phyloP scores from a whole-genome alignment of 2,797 vertebrate genomes.

The Streptopelia turtur region DNA sequence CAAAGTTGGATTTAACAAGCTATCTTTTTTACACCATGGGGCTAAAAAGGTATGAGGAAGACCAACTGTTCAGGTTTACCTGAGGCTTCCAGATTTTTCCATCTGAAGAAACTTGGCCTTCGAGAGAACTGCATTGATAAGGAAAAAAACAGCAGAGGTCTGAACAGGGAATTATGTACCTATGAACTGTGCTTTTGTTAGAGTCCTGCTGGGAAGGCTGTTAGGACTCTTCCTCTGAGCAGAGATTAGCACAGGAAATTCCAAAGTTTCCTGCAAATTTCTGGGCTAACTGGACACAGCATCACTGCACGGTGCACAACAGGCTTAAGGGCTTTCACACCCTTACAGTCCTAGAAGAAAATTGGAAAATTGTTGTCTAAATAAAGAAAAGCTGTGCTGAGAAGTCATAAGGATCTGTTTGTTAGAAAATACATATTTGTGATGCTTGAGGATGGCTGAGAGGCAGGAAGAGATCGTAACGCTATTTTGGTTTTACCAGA shows the following conservation, averaged over 20 bases:
- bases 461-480: background rate
- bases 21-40: fast-evolving
- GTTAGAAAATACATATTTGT: slow-evolving; percentile 7
- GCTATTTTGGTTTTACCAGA: slow-evolving; percentile 43
- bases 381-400: background rate
- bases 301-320: fast-evolving
- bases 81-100: background rate
- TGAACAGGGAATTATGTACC: background rate
- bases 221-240: background rate
- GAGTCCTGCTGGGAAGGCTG: background rate
- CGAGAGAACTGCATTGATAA: background rate
- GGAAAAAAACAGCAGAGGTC: background rate
- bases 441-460: background rate
- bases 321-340: background rate
- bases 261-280: background rate
- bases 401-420: background rate
- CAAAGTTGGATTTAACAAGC: background rate
- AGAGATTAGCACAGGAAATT: background rate
- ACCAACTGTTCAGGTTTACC: background rate
- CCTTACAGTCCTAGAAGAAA: background rate
- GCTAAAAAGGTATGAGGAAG: background rate
- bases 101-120: background rate
- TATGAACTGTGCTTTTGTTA: background rate
- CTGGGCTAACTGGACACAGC: background rate
- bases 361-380: background rate